Evolutionary conservation across 2,113 vertebrate genomes (phyloP).

Genomic region (Brachirus orientalis): DNA sequence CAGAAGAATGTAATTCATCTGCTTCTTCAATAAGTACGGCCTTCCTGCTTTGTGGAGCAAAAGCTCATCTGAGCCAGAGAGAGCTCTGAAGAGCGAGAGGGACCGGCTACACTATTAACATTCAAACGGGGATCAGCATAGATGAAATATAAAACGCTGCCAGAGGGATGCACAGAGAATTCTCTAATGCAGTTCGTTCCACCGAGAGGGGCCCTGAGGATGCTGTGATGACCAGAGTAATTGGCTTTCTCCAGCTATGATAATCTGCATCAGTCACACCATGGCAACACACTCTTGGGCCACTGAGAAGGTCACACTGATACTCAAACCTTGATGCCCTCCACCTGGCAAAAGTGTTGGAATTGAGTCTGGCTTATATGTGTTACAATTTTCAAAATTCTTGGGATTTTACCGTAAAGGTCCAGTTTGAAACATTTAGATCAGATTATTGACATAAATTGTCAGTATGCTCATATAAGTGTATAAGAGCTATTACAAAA

Average conservation of each 20-base stretch:
- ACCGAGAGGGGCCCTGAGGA: conserved; percentile 63
- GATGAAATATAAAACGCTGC: conserved; percentile 64
- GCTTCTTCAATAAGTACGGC: conserved; percentile 52
- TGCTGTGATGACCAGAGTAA: conserved; percentile 75
- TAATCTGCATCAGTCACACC: conserved; percentile 79
- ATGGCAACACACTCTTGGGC: conserved; percentile 65
- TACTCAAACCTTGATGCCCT: conserved; percentile 42
- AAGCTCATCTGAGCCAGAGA: conserved; percentile 64
- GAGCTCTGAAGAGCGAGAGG: conserved; percentile 58
- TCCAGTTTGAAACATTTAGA: too few relatives aligned
- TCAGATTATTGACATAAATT: too few relatives aligned
- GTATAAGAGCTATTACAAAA: too few relatives aligned
- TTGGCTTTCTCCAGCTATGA: conserved; percentile 78
- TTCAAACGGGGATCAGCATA: conserved; percentile 61
- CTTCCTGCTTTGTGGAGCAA: conserved; percentile 70
- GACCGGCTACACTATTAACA: conserved; percentile 74
- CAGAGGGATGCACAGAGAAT: conserved; percentile 58
- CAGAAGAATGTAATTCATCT: conserved; percentile 57
- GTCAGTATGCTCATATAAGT: too few relatives aligned
- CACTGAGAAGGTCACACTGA: conserved; percentile 68
- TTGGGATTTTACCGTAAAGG: too few relatives aligned
- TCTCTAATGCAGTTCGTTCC: conserved; percentile 71
- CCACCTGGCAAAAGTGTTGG: conserved; percentile 28
- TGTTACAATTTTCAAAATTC: conserved; percentile 8
- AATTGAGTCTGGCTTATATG: conserved; percentile 32